Evolutionary conservation across 2,888 invertebrate species (phyloP), one percentile per base, ranked within the genome.

Genomic region (Drosophila lutescens): DNA sequence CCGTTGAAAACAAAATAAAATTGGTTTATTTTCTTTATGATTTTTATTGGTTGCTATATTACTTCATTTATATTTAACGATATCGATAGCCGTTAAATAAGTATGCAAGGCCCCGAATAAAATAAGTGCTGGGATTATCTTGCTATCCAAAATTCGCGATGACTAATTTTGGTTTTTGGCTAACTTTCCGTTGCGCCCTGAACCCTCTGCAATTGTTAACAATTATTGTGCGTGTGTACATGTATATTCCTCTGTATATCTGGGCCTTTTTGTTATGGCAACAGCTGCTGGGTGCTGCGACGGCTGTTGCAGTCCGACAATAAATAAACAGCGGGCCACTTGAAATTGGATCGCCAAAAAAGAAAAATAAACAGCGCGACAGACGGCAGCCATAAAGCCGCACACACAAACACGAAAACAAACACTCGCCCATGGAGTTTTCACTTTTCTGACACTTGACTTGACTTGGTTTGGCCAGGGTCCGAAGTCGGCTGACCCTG

Each of bases 291-390:
- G 41, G 20, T 82, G 84, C 84, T 81, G 82, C 73, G 79, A 80
- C 72, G 76, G 69, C 61, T 62, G 51, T 65, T 55, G 67, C 67
- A 67, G 66, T 46, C 59, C 69, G 63, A 82, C 89, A 86, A 88
- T 84, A 85, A 85, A 88, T 84, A 85, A 88, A 85, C 73, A 76
- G 73, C 80, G 71, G 80, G 86, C 74, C 86, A 88, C 88, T 82
- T 81, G 89, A 88, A 85, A 89, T 88, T 88, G 85, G 89, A 85
- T 85, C 89, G 87, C 87, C 89, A 78, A 88, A 83, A 87, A 84
- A 77, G 78, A 78, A 86, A 86, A 83, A 86, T 78, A 76, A 88
- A 80, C 78, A 80, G 67, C 73, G 59, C 23, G 53, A 44, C 38
- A 55, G 57, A 67, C 66, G 41, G 68, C 60, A 54, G 61, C 49